Evolutionary conservation across 2,113 vertebrate genomes (phyloP).

Genomic region (Neodon shergylaensis): DNA sequence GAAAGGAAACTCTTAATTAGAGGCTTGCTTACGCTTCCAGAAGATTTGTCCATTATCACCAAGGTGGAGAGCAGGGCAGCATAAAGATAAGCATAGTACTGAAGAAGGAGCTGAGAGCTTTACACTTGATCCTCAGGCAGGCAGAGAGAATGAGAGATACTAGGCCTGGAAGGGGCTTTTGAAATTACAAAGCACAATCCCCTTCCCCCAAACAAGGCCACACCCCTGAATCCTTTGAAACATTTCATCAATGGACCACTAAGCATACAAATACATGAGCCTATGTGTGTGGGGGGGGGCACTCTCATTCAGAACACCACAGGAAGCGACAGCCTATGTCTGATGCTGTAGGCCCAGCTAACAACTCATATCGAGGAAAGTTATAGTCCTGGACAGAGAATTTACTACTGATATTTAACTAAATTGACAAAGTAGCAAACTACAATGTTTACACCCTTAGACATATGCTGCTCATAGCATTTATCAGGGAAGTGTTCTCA

Average conservation of each 20-base stretch:
- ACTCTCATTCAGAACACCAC: background rate
- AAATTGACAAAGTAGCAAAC: background rate
- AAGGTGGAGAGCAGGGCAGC: background rate
- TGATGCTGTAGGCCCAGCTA: background rate
- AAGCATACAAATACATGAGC: background rate
- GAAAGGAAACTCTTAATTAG: background rate
- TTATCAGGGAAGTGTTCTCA: background rate
- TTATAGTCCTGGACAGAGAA: background rate
- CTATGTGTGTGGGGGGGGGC: too few relatives aligned
- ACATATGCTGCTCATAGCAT: background rate
- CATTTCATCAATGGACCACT: background rate
- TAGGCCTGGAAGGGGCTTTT: background rate
- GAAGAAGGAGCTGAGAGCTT: background rate
- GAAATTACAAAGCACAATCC: background rate
- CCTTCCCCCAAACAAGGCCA: background rate
- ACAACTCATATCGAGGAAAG: background rate
- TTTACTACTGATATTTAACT: background rate
- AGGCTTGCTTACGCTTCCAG: background rate
- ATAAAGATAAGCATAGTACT: background rate
- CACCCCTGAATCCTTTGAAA: background rate
- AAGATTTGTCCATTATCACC: background rate
- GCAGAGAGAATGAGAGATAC: background rate
- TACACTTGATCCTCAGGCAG: background rate
- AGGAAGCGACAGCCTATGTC: background rate
- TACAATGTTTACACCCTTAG: background rate